phyloP scores from a whole-genome alignment of 2,888 invertebrate genomes.

The Brachylomia viminalis region DNA sequence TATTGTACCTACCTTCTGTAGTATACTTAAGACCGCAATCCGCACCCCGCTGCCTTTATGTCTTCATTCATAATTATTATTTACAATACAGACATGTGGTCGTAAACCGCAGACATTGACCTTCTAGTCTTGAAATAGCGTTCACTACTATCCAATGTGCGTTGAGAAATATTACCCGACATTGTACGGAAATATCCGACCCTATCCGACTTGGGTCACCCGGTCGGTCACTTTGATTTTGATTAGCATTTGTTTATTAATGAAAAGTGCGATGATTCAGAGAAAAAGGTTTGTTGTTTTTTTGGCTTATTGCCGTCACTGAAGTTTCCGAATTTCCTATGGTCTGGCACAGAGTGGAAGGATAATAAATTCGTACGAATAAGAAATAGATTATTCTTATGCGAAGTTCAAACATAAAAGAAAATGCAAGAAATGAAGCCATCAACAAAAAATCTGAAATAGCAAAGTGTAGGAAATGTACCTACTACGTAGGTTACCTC shows the following conservation, averaged over 20 bases:
- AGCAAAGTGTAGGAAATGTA: not conserved
- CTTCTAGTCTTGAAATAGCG: constrained; percentile 82
- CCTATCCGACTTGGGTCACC: constrained; percentile 49
- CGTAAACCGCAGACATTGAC: constrained; percentile 85
- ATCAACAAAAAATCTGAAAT: not conserved
- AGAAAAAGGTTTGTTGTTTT: not conserved
- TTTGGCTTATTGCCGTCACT: not conserved
- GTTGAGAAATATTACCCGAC: constrained; percentile 63
- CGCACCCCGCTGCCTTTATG: constrained; percentile 30
- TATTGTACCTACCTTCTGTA: not conserved
- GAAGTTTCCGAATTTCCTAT: not conserved
- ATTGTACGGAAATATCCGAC: constrained; percentile 43
- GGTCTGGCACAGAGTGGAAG: not conserved
- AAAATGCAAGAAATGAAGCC: not conserved
- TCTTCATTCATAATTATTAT: constrained; percentile 46
- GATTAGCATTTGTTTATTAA: constrained; percentile 16
- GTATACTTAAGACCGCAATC: not conserved
- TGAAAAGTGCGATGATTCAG: not conserved
- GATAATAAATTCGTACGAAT: not conserved
- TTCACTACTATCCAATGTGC: constrained; percentile 68
- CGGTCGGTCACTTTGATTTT: constrained; percentile 45
- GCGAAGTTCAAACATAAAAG: not conserved
- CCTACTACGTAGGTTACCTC: not conserved
- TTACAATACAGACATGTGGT: constrained; percentile 63
- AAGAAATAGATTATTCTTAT: not conserved